Conservation (phyloP, 2,797 vertebrate species). For the Craterocephalus amniculus region DNA sequence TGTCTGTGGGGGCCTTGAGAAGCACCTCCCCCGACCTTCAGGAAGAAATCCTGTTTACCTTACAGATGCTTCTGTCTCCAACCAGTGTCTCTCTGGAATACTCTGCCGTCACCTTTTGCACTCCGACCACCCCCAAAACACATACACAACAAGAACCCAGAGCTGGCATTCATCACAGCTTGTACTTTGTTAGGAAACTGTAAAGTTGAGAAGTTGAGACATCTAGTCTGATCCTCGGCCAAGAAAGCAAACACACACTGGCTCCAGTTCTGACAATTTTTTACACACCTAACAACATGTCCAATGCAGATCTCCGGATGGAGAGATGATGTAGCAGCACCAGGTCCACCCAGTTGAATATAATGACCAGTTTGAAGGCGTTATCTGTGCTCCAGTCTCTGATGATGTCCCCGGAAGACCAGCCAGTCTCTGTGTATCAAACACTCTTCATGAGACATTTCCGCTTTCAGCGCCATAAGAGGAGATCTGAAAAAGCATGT, state of each 20-base stretch:
- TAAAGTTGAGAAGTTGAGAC: conserved; percentile 53
- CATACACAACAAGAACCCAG: conserved; percentile 52
- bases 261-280: conserved; percentile 48
- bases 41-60: conserved; percentile 86
- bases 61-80: conserved; percentile 79
- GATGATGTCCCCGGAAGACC: conserved; percentile 60
- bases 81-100: conserved; percentile 79
- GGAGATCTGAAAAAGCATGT: conserved; percentile 33
- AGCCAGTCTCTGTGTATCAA: conserved; percentile 66
- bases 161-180: conserved; percentile 69
- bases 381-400: conserved; percentile 73
- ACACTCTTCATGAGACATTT: conserved; percentile 57
- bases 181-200: conserved; percentile 76
- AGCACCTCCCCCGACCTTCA: conserved; percentile 81
- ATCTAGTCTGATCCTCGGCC: conserved; percentile 55
- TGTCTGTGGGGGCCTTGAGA: conserved; percentile 84
- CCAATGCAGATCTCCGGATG: neutral
- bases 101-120: conserved; percentile 68
- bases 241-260: conserved; percentile 50
- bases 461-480: conserved; percentile 45
- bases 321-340: conserved; percentile 2
- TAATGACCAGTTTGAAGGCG: conserved; percentile 57
- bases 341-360: conserved; percentile 7
- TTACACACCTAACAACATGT: conserved; percentile 27
- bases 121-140: conserved; percentile 33